Evolutionary conservation across 2,113 vertebrate genomes (phyloP).

Genomic region (Agapornis roseicollis): DNA sequence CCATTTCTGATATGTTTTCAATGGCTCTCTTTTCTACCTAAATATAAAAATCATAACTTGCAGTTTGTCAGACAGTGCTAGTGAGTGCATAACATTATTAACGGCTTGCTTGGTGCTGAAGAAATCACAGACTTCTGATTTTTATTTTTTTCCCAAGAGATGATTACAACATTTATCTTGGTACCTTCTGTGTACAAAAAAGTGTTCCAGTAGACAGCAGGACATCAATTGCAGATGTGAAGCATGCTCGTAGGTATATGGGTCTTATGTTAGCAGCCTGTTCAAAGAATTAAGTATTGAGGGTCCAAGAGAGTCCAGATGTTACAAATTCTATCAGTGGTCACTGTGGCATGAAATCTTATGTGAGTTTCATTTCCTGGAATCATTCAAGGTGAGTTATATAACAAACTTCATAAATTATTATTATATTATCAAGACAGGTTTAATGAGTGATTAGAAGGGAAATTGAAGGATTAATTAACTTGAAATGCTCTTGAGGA

Average conservation of each 20-base stretch:
- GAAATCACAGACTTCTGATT: not conserved
- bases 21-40: not conserved
- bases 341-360: conserved; percentile 92
- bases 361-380: conserved; percentile 90
- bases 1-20: not conserved
- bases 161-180: conserved; percentile 37
- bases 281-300: conserved; percentile 89
- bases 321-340: conserved; percentile 93
- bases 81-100: not conserved
- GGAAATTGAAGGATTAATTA: conserved; percentile 35
- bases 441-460: conserved; percentile 31
- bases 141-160: not conserved
- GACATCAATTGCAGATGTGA: conserved; percentile 94
- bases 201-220: conserved; percentile 90
- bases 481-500: not conserved
- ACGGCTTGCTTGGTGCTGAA: not conserved
- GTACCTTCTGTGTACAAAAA: conserved; percentile 79
- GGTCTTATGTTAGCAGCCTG: conserved; percentile 89
- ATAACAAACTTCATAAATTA: conserved; percentile 44
- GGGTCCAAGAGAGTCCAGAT: conserved; percentile 91
- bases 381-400: conserved; percentile 90
- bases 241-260: conserved; percentile 91
- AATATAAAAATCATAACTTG: not conserved
- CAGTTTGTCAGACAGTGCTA: not conserved
- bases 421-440: conserved; percentile 43